Conservation (phyloP, 1,140 invertebrate species). For the Hydropsyche tenuis region DNA sequence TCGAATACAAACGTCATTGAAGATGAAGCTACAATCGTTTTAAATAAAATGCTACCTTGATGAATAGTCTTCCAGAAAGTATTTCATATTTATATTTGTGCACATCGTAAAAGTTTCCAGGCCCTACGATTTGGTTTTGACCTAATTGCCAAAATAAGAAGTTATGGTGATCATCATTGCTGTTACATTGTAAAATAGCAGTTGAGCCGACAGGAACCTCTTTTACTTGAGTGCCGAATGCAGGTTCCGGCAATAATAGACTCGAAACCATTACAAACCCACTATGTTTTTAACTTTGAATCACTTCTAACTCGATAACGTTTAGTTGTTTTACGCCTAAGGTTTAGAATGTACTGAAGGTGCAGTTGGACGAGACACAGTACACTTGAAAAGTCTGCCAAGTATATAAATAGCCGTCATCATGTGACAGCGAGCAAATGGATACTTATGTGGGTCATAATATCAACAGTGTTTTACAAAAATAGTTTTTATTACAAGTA, state of each 20-base stretch:
- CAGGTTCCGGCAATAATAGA: slow-evolving; percentile 28
- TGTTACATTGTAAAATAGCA: slow-evolving; percentile 67
- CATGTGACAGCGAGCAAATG: slow-evolving; percentile 6
- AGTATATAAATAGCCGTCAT: slow-evolving; percentile 60
- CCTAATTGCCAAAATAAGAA: slow-evolving; percentile 73
- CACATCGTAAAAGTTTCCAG: slow-evolving; percentile 66
- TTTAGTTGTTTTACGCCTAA: background rate
- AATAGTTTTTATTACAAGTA: slow-evolving; percentile 17
- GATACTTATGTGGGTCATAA: slow-evolving; percentile 30
- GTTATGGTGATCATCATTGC: slow-evolving; percentile 70
- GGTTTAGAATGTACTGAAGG: background rate
- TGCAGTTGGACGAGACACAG: slow-evolving; percentile 15
- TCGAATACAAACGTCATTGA: no score
- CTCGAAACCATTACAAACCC: slow-evolving; percentile 20
- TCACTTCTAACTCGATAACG: background rate
- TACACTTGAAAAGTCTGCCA: slow-evolving; percentile 56
- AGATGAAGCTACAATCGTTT: no score
- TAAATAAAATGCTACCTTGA: slow-evolving; percentile 61
- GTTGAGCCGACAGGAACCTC: slow-evolving; percentile 66
- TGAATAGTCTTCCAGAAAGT: slow-evolving; percentile 69
- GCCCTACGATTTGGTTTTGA: slow-evolving; percentile 67
- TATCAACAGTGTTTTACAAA: slow-evolving; percentile 16
- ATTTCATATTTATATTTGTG: slow-evolving; percentile 75
- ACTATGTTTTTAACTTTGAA: background rate
- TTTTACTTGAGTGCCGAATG: slow-evolving; percentile 53